Percentiles rank a stretch among this genome's conserved stretches.
These are phyloP conservation scores for Catocala nupta DNA, from an alignment of 2,888 invertebrate species.

Conservation along the genomic window DNA sequence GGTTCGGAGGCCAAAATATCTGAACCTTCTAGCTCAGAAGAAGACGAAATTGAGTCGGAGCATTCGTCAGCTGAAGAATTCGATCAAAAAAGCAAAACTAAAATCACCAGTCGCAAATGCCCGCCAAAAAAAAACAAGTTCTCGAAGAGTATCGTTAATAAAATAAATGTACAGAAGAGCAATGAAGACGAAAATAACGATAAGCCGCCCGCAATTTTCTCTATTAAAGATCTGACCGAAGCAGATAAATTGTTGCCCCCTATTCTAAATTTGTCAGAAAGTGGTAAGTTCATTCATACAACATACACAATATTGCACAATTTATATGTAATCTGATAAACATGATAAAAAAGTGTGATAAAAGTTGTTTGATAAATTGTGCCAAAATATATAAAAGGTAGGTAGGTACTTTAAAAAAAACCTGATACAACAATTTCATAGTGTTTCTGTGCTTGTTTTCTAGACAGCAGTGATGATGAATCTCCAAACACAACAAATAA, in stretches of 20 bases:
- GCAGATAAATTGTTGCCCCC: constrained; percentile 80
- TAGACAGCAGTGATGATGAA: constrained; percentile 84
- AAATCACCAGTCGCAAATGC: constrained; percentile 32
- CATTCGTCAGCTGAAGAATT: constrained; percentile 73
- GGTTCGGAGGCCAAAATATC: constrained; percentile 83
- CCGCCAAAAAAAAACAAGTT: constrained; percentile 58
- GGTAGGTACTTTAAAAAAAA: no score
- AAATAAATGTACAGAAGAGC: constrained; percentile 66
- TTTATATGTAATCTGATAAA: neutral
- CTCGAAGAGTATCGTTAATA: constrained; percentile 65
- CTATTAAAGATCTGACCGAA: constrained; percentile 79
- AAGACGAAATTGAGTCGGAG: constrained; percentile 60
- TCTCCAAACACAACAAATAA: constrained; percentile 48
- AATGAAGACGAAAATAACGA: constrained; percentile 54
- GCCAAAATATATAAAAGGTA: no score
- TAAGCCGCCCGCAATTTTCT: constrained; percentile 56
- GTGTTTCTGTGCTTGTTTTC: constrained; percentile 27
- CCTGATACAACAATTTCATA: no score
- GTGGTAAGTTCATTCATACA: constrained; percentile 68
- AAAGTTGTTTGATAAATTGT: no score
- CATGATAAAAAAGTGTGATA: neutral
- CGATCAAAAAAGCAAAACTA: constrained; percentile 48
- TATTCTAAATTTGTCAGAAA: constrained; percentile 82
- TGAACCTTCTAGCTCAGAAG: constrained; percentile 70
- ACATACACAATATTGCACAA: constrained; percentile 9